These are phyloP conservation scores for Morpho helenor DNA, from an alignment of 2,888 invertebrate species.

Conservation along the genomic window DNA sequence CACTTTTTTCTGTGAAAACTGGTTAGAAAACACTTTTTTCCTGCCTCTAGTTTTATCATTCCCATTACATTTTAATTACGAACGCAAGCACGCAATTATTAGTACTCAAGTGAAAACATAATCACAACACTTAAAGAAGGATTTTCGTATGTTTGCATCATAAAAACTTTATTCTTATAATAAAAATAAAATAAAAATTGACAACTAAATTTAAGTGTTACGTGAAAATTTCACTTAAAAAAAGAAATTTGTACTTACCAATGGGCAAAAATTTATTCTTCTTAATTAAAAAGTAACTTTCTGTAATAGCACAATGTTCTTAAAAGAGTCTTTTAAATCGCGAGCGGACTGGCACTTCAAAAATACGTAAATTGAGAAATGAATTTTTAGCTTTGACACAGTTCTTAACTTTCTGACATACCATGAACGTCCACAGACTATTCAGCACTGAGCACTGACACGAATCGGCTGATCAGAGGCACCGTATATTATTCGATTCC, in stretches of 20 bases:
- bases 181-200: background rate
- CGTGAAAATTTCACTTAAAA: slow-evolving; percentile 37
- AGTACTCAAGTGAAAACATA: background rate
- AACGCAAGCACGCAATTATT: background rate
- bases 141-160: background rate
- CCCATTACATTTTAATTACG: background rate
- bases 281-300: slow-evolving; percentile 2
- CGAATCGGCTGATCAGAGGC: background rate
- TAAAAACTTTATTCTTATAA: background rate
- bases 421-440: slow-evolving; percentile 29
- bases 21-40: background rate
- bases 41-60: background rate
- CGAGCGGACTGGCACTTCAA: slow-evolving; percentile 35
- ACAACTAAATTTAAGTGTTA: slow-evolving; percentile 22
- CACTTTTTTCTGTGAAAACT: slow-evolving; percentile 25
- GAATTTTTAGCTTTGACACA: slow-evolving; percentile 44
- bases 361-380: slow-evolving; percentile 42
- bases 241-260: slow-evolving; percentile 32
- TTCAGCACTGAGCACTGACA: slow-evolving; percentile 22
- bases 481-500: no score
- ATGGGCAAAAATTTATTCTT: slow-evolving; percentile 3
- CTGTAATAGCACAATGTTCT: slow-evolving; percentile 14
- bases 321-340: slow-evolving; percentile 30
- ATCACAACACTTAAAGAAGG: background rate
- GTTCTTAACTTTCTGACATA: slow-evolving; percentile 48